Base-by-base conservation (phyloP, 2,113 vertebrate genomes). In the Carassius auratus region DNA sequence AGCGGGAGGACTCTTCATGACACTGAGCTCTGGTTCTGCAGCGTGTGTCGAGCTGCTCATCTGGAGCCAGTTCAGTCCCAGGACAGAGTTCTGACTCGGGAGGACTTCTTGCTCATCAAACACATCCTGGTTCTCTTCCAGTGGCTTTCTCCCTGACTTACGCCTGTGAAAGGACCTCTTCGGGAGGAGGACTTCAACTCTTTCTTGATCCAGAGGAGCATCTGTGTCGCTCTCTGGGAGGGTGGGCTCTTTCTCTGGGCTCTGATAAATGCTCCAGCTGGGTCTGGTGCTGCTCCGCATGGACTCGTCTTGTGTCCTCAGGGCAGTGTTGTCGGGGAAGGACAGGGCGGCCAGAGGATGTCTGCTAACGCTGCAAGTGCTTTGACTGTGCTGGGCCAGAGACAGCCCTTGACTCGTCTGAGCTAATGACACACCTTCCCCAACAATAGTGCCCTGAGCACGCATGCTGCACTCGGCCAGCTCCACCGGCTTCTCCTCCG, bases 361-460 rank as follows among this genome's bases (percentile, higher is more conserved):
- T 0, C 91, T 90, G 62, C 89, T 90, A 87, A 90, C 84, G 86
- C 87, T 92, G 57, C 57, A 61, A 8, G 21, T 3, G 57, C 19
- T 61, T 10, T 61, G 57, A 76, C 86, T 87, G 71, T 26, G 76
- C 1, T 85, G 91, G 5, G 26, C 76, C 0, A 55, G 0, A 6
- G 89, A 86, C 48, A 81, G 15, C 8, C 89, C 84, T 21, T 93
- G 87, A 78, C 87, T 86, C 52, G 30, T 75, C 1, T 86, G 92
- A 1, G 38, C 86, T 0, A 76, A 0, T 10, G 89, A 76, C 0
- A 93, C 76, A 0, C 91, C 93, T 12, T 91, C 92, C 0, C 57
- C 92, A 0, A 93, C 81, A 2, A 94, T 93, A 84, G 93, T 93
- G 15, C 92, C 92, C 7, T 42, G 30, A 52, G 13, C 45, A 21